These are phyloP conservation scores for Vireo altiloquus DNA, from an alignment of 2,113 vertebrate species.

Conservation along the genomic window DNA sequence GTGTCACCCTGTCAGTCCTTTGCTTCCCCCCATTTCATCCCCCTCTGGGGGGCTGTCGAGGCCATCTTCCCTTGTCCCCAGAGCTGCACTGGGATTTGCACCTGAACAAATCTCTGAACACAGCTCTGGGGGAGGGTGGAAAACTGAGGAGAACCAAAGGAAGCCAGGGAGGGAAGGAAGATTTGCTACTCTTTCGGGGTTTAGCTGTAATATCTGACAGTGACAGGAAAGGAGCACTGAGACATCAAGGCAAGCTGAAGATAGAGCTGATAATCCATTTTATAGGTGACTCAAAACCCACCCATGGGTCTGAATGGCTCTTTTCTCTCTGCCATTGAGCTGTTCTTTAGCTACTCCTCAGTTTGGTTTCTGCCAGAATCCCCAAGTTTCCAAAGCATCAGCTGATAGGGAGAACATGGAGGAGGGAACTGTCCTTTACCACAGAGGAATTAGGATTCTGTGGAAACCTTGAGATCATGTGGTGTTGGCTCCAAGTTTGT, in stretches of 20 bases:
- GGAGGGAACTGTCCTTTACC: background rate
- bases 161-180: background rate
- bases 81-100: background rate
- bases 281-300: background rate
- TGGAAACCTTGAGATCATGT: background rate
- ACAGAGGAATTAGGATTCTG: background rate
- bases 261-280: background rate
- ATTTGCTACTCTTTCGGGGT: background rate
- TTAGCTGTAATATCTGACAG: background rate
- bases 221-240: background rate
- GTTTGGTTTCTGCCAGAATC: background rate
- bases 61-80: background rate
- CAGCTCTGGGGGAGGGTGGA: background rate
- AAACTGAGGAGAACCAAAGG: background rate
- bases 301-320: background rate
- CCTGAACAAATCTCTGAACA: background rate
- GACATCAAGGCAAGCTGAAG: background rate
- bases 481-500: background rate
- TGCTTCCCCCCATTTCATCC: background rate
- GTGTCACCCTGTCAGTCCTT: background rate
- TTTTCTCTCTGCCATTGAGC: background rate
- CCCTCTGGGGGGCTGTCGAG: background rate
- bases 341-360: background rate
- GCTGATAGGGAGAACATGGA: background rate
- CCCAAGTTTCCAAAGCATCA: background rate